phyloP scores from a whole-genome alignment of 2,888 invertebrate genomes.

The Scaptomyza flava region DNA sequence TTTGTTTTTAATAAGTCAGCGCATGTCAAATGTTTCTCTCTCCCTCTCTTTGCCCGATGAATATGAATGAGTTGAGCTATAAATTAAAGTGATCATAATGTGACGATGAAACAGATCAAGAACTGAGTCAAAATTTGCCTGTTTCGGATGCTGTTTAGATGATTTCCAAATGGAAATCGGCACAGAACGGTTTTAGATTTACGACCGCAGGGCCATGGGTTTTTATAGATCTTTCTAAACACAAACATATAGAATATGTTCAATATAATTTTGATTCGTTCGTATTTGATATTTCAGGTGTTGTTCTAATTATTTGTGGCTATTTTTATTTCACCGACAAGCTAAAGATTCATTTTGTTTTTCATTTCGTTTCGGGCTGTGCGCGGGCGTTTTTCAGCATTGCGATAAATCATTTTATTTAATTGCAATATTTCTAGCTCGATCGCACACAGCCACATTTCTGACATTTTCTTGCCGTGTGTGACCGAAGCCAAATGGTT shows the following conservation, averaged over 20 bases:
- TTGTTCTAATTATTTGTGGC: slow-evolving; percentile 48
- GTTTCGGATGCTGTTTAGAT: slow-evolving; percentile 42
- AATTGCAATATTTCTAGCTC: slow-evolving; percentile 70
- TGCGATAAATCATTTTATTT: slow-evolving; percentile 70
- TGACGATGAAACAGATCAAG: slow-evolving; percentile 39
- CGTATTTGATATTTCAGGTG: slow-evolving; percentile 60
- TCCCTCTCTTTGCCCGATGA: slow-evolving; percentile 29
- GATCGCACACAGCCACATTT: slow-evolving; percentile 47
- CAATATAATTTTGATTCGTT: slow-evolving; percentile 7
- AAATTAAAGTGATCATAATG: slow-evolving; percentile 59
- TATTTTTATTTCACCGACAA: slow-evolving; percentile 42
- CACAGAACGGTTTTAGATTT: slow-evolving; percentile 57
- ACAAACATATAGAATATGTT: slow-evolving; percentile 5
- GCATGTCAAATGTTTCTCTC: slow-evolving; percentile 13
- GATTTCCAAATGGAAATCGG: slow-evolving; percentile 64
- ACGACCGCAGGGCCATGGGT: slow-evolving; percentile 46
- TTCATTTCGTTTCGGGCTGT: slow-evolving; percentile 6
- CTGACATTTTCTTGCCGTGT: slow-evolving; percentile 48
- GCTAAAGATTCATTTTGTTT: slow-evolving; percentile 29
- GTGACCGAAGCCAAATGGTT: slow-evolving; percentile 40
- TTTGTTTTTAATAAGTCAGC: slow-evolving; percentile 34
- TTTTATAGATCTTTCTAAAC: slow-evolving; percentile 36
- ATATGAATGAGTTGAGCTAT: slow-evolving; percentile 54
- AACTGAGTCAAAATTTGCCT: slow-evolving; percentile 24
- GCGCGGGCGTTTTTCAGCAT: slow-evolving; percentile 53